These are phyloP conservation scores for Tachina lurida DNA, from an alignment of 2,888 invertebrate genomes.

Conservation along the genomic window DNA sequence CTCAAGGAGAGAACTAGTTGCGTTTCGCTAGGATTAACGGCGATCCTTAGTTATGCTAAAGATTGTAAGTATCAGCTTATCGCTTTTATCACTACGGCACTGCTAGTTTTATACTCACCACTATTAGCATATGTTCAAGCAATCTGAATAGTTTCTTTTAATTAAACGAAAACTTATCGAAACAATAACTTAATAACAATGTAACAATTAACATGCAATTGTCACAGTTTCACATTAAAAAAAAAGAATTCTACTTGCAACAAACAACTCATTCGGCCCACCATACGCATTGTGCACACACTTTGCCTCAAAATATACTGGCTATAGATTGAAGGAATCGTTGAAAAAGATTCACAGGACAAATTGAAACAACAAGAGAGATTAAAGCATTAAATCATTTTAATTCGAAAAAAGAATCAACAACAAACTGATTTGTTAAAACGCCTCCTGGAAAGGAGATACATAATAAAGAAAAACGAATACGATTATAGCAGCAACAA, in stretches of 20 bases:
- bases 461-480: not conserved
- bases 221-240: conserved; percentile 76
- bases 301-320: not conserved
- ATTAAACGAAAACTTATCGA: conserved; percentile 60
- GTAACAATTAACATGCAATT: conserved; percentile 81
- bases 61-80: no score
- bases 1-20: no score
- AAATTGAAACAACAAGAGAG: conserved; percentile 35
- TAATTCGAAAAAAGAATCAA: conserved; percentile 57
- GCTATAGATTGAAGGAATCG: not conserved
- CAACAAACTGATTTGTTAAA: conserved; percentile 67
- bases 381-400: conserved; percentile 61
- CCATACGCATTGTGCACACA: not conserved
- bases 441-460: conserved; percentile 48
- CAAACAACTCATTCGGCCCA: conserved; percentile 44
- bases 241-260: conserved; percentile 45
- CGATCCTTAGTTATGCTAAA: no score
- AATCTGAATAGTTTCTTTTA: conserved; percentile 23
- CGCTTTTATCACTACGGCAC: not conserved
- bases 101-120: not conserved
- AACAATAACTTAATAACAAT: conserved; percentile 73
- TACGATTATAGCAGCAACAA: not conserved
- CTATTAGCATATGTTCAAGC: not conserved
- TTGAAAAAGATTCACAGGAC: conserved; percentile 36
- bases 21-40: no score